Evolutionary conservation across 2,797 vertebrate species (phyloP).

Genomic region (Melanotaenia boesemani): DNA sequence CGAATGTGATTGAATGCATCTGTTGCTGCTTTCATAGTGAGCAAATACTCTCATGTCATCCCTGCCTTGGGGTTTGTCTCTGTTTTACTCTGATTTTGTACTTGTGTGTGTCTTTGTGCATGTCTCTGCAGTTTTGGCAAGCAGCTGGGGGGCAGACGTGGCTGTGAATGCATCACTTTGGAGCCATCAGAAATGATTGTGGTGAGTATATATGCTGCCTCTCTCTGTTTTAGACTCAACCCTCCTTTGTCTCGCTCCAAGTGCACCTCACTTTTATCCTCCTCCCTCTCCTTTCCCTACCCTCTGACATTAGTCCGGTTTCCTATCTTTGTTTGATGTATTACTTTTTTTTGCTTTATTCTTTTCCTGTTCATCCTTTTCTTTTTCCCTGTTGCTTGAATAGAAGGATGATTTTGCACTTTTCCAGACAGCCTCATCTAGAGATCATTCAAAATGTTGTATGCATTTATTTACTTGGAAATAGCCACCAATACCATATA

Average conservation of each 20-base stretch:
- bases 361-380: conserved; percentile 13
- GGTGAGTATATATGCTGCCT: conserved; percentile 83
- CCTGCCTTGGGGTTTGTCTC: conserved; percentile 26
- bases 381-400: neutral
- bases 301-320: conserved; percentile 54
- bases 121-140: conserved; percentile 92
- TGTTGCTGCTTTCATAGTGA: conserved; percentile 4
- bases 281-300: conserved; percentile 8
- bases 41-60: conserved; percentile 3
- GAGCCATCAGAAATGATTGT: conserved; percentile 99
- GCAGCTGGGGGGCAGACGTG: conserved; percentile 95
- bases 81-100: conserved; percentile 19
- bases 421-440: neutral
- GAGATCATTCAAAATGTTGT: neutral
- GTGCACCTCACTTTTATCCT: conserved; percentile 33
- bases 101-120: conserved; percentile 29
- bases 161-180: conserved; percentile 96
- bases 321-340: conserved; percentile 50
- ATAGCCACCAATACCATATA: neutral
- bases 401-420: neutral
- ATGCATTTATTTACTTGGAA: neutral
- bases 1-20: conserved; percentile 27
- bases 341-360: conserved; percentile 1
- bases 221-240: neutral
- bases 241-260: conserved; percentile 22